Percentiles rank a stretch among this genome's conserved stretches.
phyloP scores from a whole-genome alignment of 2,797 vertebrate genomes.

The Spea hammondii region DNA sequence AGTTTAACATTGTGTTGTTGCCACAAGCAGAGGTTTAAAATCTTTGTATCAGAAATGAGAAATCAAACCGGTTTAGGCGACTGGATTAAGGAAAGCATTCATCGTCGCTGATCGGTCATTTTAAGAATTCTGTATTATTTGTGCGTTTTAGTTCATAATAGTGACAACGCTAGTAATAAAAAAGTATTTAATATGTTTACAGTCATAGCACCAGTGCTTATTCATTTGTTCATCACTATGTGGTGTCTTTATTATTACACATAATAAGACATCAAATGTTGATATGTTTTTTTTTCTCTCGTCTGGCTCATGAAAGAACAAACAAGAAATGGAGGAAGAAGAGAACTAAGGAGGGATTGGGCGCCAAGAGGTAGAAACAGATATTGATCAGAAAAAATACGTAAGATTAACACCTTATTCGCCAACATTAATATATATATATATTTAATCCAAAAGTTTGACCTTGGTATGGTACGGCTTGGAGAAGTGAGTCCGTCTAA shows the following conservation, averaged over 20 bases:
- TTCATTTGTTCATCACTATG: conserved; percentile 45
- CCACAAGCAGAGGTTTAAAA: too few species aligned
- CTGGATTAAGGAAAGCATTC: too few species aligned
- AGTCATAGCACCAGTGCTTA: conserved; percentile 48
- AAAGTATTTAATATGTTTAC: conserved; percentile 46
- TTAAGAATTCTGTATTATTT: too few species aligned
- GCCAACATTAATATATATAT: conserved; percentile 29
- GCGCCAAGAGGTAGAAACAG: conserved; percentile 34
- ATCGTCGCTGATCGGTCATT: too few species aligned
- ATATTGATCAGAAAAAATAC: conserved; percentile 31
- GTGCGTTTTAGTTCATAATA: conserved; percentile 1
- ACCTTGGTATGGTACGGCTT: conserved; percentile 20
- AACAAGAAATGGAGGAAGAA: conserved; percentile 3
- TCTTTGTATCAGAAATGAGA: too few species aligned
- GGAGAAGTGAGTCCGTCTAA: conserved; percentile 22
- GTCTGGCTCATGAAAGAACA: conserved; percentile 40
- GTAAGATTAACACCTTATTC: conserved; percentile 29
- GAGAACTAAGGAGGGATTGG: conserved; percentile 2
- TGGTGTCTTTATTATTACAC: conserved; percentile 49
- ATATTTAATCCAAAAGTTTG: conserved; percentile 10
- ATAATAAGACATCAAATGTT: conserved; percentile 35
- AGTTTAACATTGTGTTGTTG: too few species aligned
- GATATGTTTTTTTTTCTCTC: conserved; percentile 36
- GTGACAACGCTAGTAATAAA: conserved; percentile 32
- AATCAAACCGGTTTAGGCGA: too few species aligned